phyloP scores from a whole-genome alignment of 2,113 vertebrate genomes.

The Otis tarda region DNA sequence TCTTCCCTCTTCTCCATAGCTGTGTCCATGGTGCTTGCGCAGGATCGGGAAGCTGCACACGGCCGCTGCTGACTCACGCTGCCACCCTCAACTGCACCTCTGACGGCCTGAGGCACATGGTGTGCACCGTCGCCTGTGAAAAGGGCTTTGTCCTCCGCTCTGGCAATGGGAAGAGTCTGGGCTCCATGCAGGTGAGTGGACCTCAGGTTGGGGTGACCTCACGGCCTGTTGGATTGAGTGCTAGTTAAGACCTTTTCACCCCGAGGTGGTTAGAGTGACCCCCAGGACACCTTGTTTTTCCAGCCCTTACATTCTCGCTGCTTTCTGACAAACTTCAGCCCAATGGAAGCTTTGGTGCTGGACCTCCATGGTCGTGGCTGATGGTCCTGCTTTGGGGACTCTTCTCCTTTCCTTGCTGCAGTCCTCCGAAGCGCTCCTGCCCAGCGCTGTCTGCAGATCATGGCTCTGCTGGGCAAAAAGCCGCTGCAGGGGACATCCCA shows the following conservation, averaged over 20 bases:
- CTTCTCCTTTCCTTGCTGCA: not conserved
- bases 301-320: not conserved
- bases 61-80: slow-evolving; percentile 70
- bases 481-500: not conserved
- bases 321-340: not conserved
- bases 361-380: not conserved
- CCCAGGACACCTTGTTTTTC: not conserved
- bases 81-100: slow-evolving; percentile 79
- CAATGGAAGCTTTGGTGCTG: not conserved
- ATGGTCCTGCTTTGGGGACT: not conserved
- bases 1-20: slow-evolving; percentile 45
- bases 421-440: not conserved
- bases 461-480: not conserved
- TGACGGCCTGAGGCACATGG: slow-evolving; percentile 34
- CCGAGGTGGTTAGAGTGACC: not conserved
- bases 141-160: slow-evolving; percentile 77
- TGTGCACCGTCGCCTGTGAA: slow-evolving; percentile 80
- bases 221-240: rapidly evolving
- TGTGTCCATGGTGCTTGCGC: slow-evolving; percentile 26
- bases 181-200: slow-evolving; percentile 77
- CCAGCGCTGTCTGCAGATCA: not conserved
- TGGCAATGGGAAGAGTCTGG: slow-evolving; percentile 69
- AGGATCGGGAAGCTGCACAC: slow-evolving; percentile 68
- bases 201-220: not conserved
- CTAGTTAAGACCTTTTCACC: not conserved